Conservation (phyloP, 2,888 invertebrate genomes). For the Sympetrum striolatum region DNA sequence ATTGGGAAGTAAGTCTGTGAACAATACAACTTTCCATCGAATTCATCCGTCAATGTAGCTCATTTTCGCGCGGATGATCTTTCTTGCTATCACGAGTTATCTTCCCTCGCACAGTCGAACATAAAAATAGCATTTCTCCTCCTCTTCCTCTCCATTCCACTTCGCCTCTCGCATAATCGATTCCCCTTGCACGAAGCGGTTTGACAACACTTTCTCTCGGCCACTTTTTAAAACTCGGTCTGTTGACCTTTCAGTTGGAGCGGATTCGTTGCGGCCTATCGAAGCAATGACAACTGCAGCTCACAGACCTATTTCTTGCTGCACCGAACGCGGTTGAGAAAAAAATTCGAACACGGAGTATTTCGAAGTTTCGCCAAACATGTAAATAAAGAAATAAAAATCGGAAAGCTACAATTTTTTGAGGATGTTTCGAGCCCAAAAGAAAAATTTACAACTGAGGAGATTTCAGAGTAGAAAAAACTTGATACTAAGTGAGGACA, state of each 20-base stretch:
- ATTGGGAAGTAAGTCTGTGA: background rate
- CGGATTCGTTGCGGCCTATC: background rate
- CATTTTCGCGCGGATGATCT: background rate
- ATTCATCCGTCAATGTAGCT: conserved; percentile 8
- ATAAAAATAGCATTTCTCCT: conserved; percentile 1
- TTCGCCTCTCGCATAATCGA: background rate
- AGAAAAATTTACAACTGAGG: no score
- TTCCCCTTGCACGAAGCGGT: conserved; percentile 35
- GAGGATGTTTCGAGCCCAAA: no score
- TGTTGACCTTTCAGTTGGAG: conserved; percentile 3
- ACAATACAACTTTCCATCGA: background rate
- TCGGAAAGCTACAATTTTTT: no score
- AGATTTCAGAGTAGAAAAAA: no score
- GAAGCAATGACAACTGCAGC: background rate
- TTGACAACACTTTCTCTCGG: conserved; percentile 5
- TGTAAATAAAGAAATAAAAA: no score
- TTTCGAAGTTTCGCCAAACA: no score
- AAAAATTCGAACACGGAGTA: background rate
- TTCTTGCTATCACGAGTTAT: background rate
- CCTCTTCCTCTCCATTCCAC: background rate
- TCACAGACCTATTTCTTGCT: background rate
- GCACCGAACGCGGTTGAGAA: background rate
- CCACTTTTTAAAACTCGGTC: background rate
- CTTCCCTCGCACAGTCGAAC: background rate
- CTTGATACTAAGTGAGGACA: no score